Evolutionary conservation across 1,140 invertebrate genomes (phyloP).

Genomic region (Drosophila melanica): DNA sequence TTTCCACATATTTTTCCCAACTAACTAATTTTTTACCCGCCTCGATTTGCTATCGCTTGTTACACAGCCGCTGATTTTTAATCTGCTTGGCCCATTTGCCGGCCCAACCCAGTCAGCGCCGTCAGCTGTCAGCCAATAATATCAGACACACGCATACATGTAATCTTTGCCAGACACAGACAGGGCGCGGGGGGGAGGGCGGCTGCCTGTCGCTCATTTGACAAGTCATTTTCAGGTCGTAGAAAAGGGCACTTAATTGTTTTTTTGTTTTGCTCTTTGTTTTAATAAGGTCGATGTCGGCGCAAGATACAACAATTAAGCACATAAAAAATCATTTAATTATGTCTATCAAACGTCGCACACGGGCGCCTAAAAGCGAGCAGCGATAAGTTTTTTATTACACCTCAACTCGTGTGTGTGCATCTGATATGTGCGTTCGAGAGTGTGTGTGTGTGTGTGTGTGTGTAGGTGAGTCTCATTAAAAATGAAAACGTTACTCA

Average conservation of each 20-base stretch:
- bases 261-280: conserved; percentile 60
- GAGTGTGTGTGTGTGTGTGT: conserved; percentile 30
- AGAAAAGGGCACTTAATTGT: conserved; percentile 65
- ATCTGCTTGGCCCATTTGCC: conserved; percentile 19
- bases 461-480: conserved; percentile 63
- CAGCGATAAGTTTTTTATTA: conserved; percentile 74
- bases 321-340: conserved; percentile 78
- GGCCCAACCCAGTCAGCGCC: conserved; percentile 26
- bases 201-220: conserved; percentile 52
- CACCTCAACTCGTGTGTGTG: conserved; percentile 44
- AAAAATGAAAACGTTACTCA: conserved; percentile 72
- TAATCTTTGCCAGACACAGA: not conserved
- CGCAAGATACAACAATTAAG: conserved; percentile 68
- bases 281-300: conserved; percentile 68
- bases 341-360: conserved; percentile 73
- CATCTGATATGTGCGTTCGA: conserved; percentile 25
- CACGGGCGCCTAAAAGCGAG: conserved; percentile 59
- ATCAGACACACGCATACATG: conserved; percentile 42
- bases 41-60: not conserved
- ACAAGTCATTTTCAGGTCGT: conserved; percentile 78
- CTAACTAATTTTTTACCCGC: not conserved
- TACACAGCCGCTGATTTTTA: not conserved
- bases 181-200: not conserved
- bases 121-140: conserved; percentile 28
- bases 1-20: too few relatives aligned